Base-by-base conservation (phyloP, 2,888 invertebrate species). In the Eupithecia subfuscata region DNA sequence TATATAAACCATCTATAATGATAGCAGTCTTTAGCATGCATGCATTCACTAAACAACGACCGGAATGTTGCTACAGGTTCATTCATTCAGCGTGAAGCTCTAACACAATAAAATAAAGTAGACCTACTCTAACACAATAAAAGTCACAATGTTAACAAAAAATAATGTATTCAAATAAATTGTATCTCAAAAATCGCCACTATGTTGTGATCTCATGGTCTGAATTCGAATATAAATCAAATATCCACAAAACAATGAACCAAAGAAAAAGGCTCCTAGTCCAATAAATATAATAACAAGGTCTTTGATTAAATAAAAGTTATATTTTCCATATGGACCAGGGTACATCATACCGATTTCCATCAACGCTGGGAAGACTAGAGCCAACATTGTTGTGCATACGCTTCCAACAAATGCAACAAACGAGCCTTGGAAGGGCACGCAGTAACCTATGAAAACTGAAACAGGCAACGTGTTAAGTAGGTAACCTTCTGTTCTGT, bases 291-390 rank as follows among this genome's bases (percentile, higher is more conserved):
- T 81, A 12, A 92, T 82, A 0, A 83, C 3, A 0, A 91, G 0
- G 70, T 91, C 82, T 74, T 89, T 90, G 34, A 87, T 72, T 0
- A 92, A 81, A 65, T 84, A 81, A 1, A 86, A 30, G 0, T 87
- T 83, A 63, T 78, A 83, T 56, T 75, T 77, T 3, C 92, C 92
- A 64, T 88, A 92, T 4, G 85, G 76, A 8, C 83, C 75, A 1
- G 92, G 92, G 71, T 92, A 91, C 74, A 85, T 81, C 8, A 92
- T 81, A 69, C 90, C 82, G 1, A 91, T 40, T 52, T 93, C 91
- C 91, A 92, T 92, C 52, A 90, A 70, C 0, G 91, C 89, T 0
- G 92, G 92, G 72, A 90, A 92, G 0, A 92, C 88, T 0, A 92
- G 74, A 0, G 88, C 85, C 7, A 91, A 79, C 73, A 90, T 76